Conservation (phyloP, 1,140 invertebrate genomes). For the Papilio xuthus region DNA sequence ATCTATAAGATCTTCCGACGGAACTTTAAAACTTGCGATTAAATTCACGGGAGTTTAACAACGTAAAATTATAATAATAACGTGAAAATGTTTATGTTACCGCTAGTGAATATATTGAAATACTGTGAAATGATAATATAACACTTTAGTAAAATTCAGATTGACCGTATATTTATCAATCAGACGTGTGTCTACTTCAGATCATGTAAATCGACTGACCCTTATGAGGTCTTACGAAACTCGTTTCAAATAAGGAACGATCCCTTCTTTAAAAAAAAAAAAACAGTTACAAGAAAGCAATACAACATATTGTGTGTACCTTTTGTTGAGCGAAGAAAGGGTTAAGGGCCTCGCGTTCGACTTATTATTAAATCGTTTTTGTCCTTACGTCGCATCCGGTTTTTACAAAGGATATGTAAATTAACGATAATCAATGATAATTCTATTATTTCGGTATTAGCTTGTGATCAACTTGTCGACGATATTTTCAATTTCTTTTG, state of each 20-base stretch:
- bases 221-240: conserved; percentile 65
- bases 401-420: conserved; percentile 78
- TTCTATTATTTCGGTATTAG: conserved; percentile 77
- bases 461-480: conserved; percentile 75
- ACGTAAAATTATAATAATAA: neutral
- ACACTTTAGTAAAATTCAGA: neutral
- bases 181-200: conserved; percentile 57
- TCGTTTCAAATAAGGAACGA: conserved; percentile 75
- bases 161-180: neutral
- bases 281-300: conserved; percentile 57
- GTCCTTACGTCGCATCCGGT: conserved; percentile 78
- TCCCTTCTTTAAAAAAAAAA: conserved; percentile 71
- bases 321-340: conserved; percentile 76
- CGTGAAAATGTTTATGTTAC: too few relatives aligned
- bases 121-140: neutral
- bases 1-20: neutral
- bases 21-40: neutral
- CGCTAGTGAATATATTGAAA: neutral
- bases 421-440: conserved; percentile 78
- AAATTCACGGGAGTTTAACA: neutral
- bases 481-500: conserved; percentile 53
- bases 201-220: conserved; percentile 69
- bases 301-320: conserved; percentile 78
- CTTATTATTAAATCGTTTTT: conserved; percentile 81
- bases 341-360: conserved; percentile 73